Percentiles rank a stretch among this genome's conserved stretches.
Conservation (phyloP, 1,140 invertebrate genomes). For the Eumeta japonica region DNA sequence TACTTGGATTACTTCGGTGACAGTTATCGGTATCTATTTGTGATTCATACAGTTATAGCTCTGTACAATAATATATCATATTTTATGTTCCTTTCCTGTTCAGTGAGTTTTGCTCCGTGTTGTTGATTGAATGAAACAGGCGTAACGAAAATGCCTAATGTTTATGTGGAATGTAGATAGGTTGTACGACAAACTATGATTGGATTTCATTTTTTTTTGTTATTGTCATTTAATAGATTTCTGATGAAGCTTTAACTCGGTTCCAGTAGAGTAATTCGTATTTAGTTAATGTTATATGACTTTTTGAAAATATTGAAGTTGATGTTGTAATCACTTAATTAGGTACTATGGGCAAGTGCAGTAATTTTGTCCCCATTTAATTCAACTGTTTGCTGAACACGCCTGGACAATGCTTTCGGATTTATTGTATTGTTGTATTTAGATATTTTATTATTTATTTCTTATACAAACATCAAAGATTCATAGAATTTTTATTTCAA, state of each 20-base stretch:
- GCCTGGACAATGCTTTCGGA: no score
- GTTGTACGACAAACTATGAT: no score
- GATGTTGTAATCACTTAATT: slow-evolving; percentile 54
- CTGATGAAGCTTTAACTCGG: slow-evolving; percentile 56
- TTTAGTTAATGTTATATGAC: slow-evolving; percentile 56
- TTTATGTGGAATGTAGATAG: no score
- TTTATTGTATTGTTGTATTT: slow-evolving; percentile 45
- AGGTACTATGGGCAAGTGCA: slow-evolving; percentile 54
- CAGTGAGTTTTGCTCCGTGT: no score
- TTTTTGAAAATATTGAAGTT: slow-evolving; percentile 54
- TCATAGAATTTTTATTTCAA: no score
- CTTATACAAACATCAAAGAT: slow-evolving; percentile 38
- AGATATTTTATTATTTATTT: slow-evolving; percentile 58
- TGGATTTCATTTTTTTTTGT: no score
- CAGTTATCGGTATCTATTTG: slow-evolving; percentile 31
- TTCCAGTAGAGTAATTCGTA: slow-evolving; percentile 55
- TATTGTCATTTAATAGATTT: slow-evolving; percentile 56
- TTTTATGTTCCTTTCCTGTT: no score
- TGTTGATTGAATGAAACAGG: no score
- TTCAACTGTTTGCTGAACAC: slow-evolving; percentile 49
- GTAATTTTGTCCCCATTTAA: slow-evolving; percentile 50
- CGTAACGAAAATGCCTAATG: no score
- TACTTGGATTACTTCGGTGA: slow-evolving; percentile 46
- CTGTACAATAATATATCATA: no score
- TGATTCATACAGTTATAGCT: no score